phyloP scores from a whole-genome alignment of 2,113 vertebrate genomes.

The Sphaerodactylus townsendi region DNA sequence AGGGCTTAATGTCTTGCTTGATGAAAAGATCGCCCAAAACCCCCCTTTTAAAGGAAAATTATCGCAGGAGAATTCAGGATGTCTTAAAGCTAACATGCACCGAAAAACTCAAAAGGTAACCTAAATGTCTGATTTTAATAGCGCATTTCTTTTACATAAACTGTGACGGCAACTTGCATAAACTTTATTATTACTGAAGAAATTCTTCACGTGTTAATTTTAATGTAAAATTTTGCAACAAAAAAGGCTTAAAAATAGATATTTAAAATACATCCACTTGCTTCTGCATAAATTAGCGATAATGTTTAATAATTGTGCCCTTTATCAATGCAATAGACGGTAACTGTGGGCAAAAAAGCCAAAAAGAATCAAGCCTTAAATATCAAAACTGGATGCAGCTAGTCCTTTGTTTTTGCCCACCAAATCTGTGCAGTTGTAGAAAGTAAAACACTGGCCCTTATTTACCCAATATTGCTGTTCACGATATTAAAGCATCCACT shows the following conservation, averaged over 20 bases:
- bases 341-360: constrained; percentile 70
- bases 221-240: constrained; percentile 74
- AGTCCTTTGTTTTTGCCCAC: constrained; percentile 68
- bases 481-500: constrained; percentile 58
- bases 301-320: constrained; percentile 78
- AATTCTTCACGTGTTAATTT: constrained; percentile 75
- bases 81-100: constrained; percentile 96
- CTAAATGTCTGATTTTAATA: constrained; percentile 95
- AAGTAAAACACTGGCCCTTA: constrained; percentile 65
- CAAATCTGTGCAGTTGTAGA: constrained; percentile 71
- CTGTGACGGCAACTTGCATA: constrained; percentile 84
- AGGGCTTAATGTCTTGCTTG: constrained; percentile 94
- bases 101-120: constrained; percentile 95
- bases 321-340: constrained; percentile 64
- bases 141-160: constrained; percentile 91
- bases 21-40: constrained; percentile 89
- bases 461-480: constrained; percentile 65
- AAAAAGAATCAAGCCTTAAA: constrained; percentile 71
- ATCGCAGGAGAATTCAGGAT: constrained; percentile 95
- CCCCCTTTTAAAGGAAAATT: constrained; percentile 94
- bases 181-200: constrained; percentile 52
- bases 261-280: constrained; percentile 69
- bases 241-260: constrained; percentile 75
- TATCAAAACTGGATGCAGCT: constrained; percentile 68
- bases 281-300: constrained; percentile 77